A percentile compares a stretch with the other conserved stretches of the same genome.
These are phyloP conservation scores for Maniola hyperantus DNA, from an alignment of 2,888 invertebrate species.

Conservation along the genomic window DNA sequence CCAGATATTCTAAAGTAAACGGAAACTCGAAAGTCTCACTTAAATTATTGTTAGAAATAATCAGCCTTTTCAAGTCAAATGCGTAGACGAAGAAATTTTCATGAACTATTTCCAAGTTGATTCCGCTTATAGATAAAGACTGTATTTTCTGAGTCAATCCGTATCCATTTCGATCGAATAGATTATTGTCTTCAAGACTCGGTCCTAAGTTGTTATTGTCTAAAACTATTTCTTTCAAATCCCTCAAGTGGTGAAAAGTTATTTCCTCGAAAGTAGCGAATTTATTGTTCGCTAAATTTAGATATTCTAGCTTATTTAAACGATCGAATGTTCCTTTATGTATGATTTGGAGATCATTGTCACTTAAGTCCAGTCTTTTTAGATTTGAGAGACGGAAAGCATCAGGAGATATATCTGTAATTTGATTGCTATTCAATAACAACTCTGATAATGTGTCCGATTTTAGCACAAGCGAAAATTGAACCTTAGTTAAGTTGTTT, in stretches of 20 bases:
- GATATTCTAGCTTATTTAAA: slow-evolving; percentile 64
- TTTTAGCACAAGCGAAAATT: slow-evolving; percentile 48
- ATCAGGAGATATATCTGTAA: slow-evolving; percentile 53
- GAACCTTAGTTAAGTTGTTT: slow-evolving; percentile 56
- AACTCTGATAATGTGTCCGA: slow-evolving; percentile 58
- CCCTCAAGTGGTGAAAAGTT: slow-evolving; percentile 63
- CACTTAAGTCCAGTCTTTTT: slow-evolving; percentile 66
- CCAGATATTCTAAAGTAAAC: slow-evolving; percentile 80
- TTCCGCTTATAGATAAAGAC: slow-evolving; percentile 60
- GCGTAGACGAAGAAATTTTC: slow-evolving; percentile 71
- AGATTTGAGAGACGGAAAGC: slow-evolving; percentile 62
- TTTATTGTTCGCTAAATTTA: slow-evolving; percentile 72
- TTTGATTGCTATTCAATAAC: slow-evolving; percentile 58
- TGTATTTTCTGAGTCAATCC: slow-evolving; percentile 64
- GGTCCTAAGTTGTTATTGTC: slow-evolving; percentile 71
- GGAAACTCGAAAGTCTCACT: slow-evolving; percentile 81
- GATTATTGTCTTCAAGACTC: slow-evolving; percentile 54
- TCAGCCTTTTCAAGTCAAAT: slow-evolving; percentile 70
- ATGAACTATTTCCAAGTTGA: slow-evolving; percentile 56
- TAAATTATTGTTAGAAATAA: slow-evolving; percentile 81
- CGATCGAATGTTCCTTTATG: slow-evolving; percentile 62
- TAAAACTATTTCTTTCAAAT: slow-evolving; percentile 66
- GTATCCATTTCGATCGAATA: slow-evolving; percentile 69
- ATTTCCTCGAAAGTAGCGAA: slow-evolving; percentile 64
- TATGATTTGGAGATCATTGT: slow-evolving; percentile 64